phyloP scores from a whole-genome alignment of 92 coral and sea anemone species.

The Heliopora coerulea region DNA sequence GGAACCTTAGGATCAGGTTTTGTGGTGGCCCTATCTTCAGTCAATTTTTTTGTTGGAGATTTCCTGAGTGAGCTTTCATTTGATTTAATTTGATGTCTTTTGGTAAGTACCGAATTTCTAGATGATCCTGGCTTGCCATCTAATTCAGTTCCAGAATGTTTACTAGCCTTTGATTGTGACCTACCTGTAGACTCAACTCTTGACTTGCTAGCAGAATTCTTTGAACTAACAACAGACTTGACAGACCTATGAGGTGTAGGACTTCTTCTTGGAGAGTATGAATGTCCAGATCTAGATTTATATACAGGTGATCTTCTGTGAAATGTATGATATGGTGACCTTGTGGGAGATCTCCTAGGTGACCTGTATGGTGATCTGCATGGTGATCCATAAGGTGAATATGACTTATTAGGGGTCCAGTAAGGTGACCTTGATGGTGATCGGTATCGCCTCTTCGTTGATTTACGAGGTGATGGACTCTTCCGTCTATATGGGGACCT shows the following conservation, averaged over 20 bases:
- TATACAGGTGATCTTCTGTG: slow-evolving; percentile 50
- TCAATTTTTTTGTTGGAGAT: slow-evolving; percentile 16
- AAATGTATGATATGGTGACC: slow-evolving; percentile 63
- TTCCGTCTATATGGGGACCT: slow-evolving; percentile 70
- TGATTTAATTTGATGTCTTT: slow-evolving; percentile 5
- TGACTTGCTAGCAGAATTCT: not conserved
- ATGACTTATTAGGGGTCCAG: slow-evolving; percentile 45
- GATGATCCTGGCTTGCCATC: slow-evolving; percentile 18
- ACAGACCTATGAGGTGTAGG: slow-evolving; percentile 24
- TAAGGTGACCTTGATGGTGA: slow-evolving; percentile 72
- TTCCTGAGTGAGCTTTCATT: slow-evolving; percentile 18
- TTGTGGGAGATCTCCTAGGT: slow-evolving; percentile 56
- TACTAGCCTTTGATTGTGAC: not conserved
- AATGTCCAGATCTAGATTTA: slow-evolving; percentile 16
- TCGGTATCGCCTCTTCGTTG: slow-evolving; percentile 6
- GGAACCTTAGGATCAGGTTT: not conserved
- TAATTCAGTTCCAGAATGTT: slow-evolving; percentile 18
- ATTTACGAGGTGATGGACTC: slow-evolving; percentile 21
- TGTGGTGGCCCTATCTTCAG: not conserved
- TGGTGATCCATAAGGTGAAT: slow-evolving; percentile 54
- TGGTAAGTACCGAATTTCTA: slow-evolving; percentile 22
- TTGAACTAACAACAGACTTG: slow-evolving; percentile 14
- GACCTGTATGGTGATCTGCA: slow-evolving; percentile 33
- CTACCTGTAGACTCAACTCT: not conserved
- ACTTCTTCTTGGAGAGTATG: slow-evolving; percentile 17